Conservation (phyloP, 2,797 vertebrate species). For the Loriculus beryllinus region DNA sequence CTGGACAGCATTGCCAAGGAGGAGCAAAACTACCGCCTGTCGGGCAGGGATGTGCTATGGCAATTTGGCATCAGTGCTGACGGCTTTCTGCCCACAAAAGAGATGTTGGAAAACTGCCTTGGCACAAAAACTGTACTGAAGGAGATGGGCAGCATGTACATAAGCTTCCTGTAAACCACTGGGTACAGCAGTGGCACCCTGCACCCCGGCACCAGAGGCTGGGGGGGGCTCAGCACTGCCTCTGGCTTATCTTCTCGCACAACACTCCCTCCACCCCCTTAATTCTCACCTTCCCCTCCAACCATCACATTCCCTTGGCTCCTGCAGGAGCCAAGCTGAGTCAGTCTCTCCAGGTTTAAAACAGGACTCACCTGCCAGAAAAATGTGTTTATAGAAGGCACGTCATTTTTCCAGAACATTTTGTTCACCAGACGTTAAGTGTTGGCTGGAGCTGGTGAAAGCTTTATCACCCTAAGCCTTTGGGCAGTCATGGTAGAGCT, state of each 20-base stretch:
- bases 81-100: conserved; percentile 47
- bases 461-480: not conserved
- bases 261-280: not conserved
- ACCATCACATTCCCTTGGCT: accelerated
- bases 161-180: conserved; percentile 50
- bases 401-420: not conserved
- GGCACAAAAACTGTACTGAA: not conserved
- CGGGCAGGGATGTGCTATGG: not conserved
- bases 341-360: not conserved
- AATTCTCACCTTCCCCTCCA: not conserved
- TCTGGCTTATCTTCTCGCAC: accelerated
- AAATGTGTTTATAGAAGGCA: not conserved
- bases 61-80: conserved; percentile 45
- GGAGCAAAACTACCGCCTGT: not conserved
- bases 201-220: accelerated
- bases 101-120: conserved; percentile 58
- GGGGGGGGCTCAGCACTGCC: accelerated
- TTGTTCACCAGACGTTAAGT: not conserved
- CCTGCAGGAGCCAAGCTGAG: not conserved
- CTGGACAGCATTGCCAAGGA: conserved; percentile 56
- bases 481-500: not conserved
- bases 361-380: not conserved
- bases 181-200: not conserved
- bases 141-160: conserved; percentile 42
- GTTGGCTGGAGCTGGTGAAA: not conserved